Base-by-base conservation (phyloP, 2,888 invertebrate species). In the Dermolepida albohirtum region DNA sequence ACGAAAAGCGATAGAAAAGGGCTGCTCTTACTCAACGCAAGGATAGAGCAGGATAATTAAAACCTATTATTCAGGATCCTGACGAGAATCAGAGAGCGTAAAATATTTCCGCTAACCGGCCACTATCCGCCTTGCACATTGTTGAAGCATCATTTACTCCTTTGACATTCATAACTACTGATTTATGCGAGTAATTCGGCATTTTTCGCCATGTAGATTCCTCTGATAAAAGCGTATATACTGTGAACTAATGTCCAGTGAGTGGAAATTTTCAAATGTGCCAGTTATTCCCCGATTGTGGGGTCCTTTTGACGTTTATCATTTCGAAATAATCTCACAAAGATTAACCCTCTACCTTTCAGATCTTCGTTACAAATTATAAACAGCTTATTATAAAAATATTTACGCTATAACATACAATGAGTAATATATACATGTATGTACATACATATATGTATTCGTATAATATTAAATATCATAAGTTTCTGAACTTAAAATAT, bases 91-190 rank as follows among this genome's bases (percentile, higher is more conserved):
- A 67, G 65, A 68, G 72, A 72, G 72, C 74, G 70, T 74, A 69
- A 74, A 75, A 75, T 74, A 62, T 54, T 69, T 65, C 64, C 57
- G 69, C 68, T 67, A 69, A 70, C 69, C 66, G 70, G 69, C 72
- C 73, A 69, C 71, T 77, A 77, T 78, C 78, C 78, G 74, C 75
- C 74, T 75, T 74, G 74, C 76, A 75, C 76, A 80, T 80, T 80
- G 79, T 80, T 80, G 77, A 79, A 78, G 81, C 78, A 78, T 80
- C 80, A 81, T 82, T 81, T 81, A 79, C 73, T 77, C 80, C 78
- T 80, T 81, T 80, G 81, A 80, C 76, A 69, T 69, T 66, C 66
- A 69, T 66, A 68, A 64, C 69, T 69, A 66, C 70, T 75, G 75
- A 76, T 76, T 75, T 76, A 76, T 73, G 64, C 43, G 66, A 50